Evolutionary conservation across 2,113 vertebrate species (phyloP).

Genomic region (Charina bottae): DNA sequence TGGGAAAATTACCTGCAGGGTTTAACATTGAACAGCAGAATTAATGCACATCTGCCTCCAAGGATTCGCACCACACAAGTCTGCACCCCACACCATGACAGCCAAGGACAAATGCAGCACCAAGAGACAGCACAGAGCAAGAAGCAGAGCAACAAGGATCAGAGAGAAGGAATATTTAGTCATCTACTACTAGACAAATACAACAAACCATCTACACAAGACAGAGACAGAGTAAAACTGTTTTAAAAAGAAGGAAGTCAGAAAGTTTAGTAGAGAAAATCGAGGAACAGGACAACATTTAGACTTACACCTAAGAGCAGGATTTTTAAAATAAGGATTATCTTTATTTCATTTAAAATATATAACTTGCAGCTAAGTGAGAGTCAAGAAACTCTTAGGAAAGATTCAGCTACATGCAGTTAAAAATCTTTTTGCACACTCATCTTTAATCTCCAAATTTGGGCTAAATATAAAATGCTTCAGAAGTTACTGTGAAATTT

Average conservation of each 20-base stretch:
- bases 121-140: slow-evolving; percentile 80
- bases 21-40: slow-evolving; percentile 79
- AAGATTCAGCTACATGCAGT: background rate
- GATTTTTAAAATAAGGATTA: background rate
- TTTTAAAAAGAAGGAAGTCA: slow-evolving; percentile 62
- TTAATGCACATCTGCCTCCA: slow-evolving; percentile 76
- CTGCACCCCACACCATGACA: slow-evolving; percentile 80
- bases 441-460: background rate
- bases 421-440: background rate
- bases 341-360: background rate
- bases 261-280: slow-evolving; percentile 60
- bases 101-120: slow-evolving; percentile 81
- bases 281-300: slow-evolving; percentile 24
- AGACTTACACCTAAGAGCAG: slow-evolving; percentile 25
- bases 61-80: slow-evolving; percentile 74
- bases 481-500: background rate
- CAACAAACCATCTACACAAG: slow-evolving; percentile 66
- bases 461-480: background rate
- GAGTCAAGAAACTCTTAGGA: background rate
- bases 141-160: slow-evolving; percentile 78
- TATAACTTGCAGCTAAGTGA: background rate
- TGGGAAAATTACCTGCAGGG: slow-evolving; percentile 78
- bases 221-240: slow-evolving; percentile 66
- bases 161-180: slow-evolving; percentile 79
- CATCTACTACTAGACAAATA: slow-evolving; percentile 67